phyloP scores from a whole-genome alignment of 2,888 invertebrate species.

The Dilophus febrilis region DNA sequence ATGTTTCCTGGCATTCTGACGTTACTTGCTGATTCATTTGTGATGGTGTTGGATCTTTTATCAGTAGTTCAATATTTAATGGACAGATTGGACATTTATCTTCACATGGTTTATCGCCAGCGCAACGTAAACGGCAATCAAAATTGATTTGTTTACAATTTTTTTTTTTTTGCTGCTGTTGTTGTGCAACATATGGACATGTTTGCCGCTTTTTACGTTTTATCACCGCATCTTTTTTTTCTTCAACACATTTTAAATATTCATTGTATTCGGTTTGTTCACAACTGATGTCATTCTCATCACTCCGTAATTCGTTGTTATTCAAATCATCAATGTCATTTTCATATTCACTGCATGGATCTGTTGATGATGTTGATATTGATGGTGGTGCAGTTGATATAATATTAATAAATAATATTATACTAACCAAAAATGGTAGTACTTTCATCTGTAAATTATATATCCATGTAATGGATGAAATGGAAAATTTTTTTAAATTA shows the following conservation, averaged over 20 bases:
- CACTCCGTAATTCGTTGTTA: no score
- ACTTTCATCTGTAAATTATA: no score
- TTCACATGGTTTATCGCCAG: not conserved
- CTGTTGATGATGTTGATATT: no score
- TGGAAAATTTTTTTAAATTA: no score
- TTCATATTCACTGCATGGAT: no score
- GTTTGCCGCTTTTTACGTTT: constrained; percentile 1
- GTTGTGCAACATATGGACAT: not conserved
- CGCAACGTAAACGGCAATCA: not conserved
- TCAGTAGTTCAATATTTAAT: not conserved
- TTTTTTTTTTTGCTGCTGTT: no score
- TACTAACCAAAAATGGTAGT: no score
- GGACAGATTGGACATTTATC: constrained; percentile 9
- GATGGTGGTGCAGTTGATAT: no score
- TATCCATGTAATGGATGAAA: no score
- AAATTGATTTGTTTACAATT: not conserved
- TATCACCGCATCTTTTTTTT: not conserved
- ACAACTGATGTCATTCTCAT: constrained; percentile 15
- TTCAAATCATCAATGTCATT: no score
- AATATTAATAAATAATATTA: no score
- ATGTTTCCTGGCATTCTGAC: not conserved
- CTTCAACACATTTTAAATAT: not conserved
- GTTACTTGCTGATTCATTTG: not conserved
- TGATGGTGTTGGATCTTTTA: not conserved
- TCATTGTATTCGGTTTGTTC: constrained; percentile 1